Conservation (phyloP, 2,888 invertebrate species). For the Drosophila greeni region DNA sequence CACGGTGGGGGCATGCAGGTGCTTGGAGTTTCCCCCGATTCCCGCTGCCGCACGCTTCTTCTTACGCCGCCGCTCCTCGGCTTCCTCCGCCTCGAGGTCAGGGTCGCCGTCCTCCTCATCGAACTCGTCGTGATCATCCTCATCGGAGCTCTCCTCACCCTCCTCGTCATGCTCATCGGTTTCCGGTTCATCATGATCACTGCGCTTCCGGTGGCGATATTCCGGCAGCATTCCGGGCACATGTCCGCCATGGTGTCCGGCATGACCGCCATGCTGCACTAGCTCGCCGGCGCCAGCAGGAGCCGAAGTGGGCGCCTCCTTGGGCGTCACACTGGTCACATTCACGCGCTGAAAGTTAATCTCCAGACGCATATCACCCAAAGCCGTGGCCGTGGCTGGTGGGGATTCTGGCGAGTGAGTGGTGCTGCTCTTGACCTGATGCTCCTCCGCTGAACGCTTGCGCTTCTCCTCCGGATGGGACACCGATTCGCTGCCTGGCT, state of each 20-base stretch:
- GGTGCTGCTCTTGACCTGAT: conserved; percentile 41
- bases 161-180: conserved; percentile 68
- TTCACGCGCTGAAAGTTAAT: conserved; percentile 63
- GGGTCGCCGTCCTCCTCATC: conserved; percentile 64
- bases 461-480: conserved; percentile 80
- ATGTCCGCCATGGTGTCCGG: conserved; percentile 57
- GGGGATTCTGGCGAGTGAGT: conserved; percentile 50
- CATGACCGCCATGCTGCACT: conserved; percentile 75
- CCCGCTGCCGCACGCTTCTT: conserved; percentile 74
- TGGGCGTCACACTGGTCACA: conserved; percentile 40
- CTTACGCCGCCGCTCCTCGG: conserved; percentile 79
- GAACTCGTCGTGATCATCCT: conserved; percentile 77
- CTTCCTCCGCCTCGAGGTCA: conserved; percentile 62
- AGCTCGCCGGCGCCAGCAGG: conserved; percentile 47
- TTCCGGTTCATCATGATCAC: conserved; percentile 71
- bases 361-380: conserved; percentile 67
- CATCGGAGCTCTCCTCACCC: conserved; percentile 76
- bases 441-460: conserved; percentile 79
- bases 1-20: conserved; percentile 53
- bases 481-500: conserved; percentile 42
- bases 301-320: conserved; percentile 23
- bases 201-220: conserved; percentile 74
- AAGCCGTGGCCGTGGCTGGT: conserved; percentile 46
- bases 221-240: conserved; percentile 42
- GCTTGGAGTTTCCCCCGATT: conserved; percentile 25